Percentiles rank a stretch among this genome's conserved stretches.
These are phyloP conservation scores for Drosophila kanapiae DNA, from an alignment of 1,140 invertebrate species.

Conservation along the genomic window DNA sequence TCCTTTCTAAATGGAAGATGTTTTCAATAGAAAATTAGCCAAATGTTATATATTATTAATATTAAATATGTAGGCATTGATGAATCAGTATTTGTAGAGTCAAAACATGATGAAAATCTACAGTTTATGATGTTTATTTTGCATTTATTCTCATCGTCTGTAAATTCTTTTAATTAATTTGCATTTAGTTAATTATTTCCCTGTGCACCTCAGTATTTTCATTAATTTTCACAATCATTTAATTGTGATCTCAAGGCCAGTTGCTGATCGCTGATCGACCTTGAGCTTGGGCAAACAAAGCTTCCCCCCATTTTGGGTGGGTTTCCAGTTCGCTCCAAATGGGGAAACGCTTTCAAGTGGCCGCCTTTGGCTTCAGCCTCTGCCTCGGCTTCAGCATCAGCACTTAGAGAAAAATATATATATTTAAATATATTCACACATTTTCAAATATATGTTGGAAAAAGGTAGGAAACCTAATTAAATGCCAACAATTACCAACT, in stretches of 20 bases:
- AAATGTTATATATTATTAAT: not conserved
- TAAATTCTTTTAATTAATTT: not conserved
- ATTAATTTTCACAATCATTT: conserved; percentile 6
- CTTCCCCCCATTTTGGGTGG: conserved; percentile 25
- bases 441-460: too few relatives aligned
- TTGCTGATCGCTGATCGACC: conserved; percentile 25
- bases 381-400: not conserved
- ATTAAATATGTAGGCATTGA: not conserved
- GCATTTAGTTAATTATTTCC: not conserved
- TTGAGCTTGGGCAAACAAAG: conserved; percentile 35
- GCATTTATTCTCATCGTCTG: not conserved
- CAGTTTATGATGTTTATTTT: not conserved
- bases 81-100: not conserved
- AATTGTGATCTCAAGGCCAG: conserved; percentile 6
- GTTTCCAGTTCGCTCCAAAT: conserved; percentile 37
- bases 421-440: too few relatives aligned
- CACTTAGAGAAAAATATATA: not conserved
- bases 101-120: not conserved
- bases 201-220: not conserved
- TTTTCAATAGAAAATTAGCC: not conserved
- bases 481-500: too few relatives aligned
- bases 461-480: too few relatives aligned
- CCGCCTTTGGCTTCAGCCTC: conserved; percentile 35
- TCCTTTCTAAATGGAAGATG: not conserved
- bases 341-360: conserved; percentile 62